Percentiles rank a stretch among this genome's conserved stretches.
phyloP scores from a whole-genome alignment of 2,113 vertebrate genomes.

The Micromys minutus region DNA sequence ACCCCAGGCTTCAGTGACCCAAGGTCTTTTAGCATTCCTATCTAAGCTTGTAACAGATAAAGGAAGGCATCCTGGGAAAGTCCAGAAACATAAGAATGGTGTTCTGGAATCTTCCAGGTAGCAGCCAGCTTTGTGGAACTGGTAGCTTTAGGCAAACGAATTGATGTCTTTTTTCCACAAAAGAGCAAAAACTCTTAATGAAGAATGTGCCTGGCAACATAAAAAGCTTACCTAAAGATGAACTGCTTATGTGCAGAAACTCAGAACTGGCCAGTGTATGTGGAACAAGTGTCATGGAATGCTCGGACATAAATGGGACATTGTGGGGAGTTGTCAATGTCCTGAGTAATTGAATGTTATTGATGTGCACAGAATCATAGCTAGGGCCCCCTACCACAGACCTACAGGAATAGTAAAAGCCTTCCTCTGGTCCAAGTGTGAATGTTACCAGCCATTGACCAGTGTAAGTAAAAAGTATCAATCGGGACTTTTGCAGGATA shows the following conservation, averaged over 20 bases:
- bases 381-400: not conserved
- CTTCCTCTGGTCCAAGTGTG: not conserved
- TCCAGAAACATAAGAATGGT: constrained; percentile 80
- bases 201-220: constrained; percentile 77
- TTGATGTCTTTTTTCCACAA: constrained; percentile 80
- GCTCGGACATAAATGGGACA: not conserved
- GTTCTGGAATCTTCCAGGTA: constrained; percentile 4
- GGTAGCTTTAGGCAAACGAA: constrained; percentile 79
- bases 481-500: not conserved
- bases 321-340: not conserved
- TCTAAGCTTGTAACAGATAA: constrained; percentile 20
- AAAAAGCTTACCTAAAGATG: constrained; percentile 81
- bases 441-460: not conserved
- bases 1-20: not conserved
- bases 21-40: constrained; percentile 33
- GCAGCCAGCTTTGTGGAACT: constrained; percentile 64
- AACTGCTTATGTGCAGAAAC: not conserved
- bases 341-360: not conserved
- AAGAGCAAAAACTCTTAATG: constrained; percentile 75
- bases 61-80: not conserved
- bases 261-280: not conserved
- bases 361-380: no score
- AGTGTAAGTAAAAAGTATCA: not conserved
- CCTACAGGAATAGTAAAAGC: not conserved
- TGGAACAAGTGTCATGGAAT: not conserved